Evolutionary conservation across 2,797 vertebrate species (phyloP).

Genomic region (Cercopithecus hamlyni): DNA sequence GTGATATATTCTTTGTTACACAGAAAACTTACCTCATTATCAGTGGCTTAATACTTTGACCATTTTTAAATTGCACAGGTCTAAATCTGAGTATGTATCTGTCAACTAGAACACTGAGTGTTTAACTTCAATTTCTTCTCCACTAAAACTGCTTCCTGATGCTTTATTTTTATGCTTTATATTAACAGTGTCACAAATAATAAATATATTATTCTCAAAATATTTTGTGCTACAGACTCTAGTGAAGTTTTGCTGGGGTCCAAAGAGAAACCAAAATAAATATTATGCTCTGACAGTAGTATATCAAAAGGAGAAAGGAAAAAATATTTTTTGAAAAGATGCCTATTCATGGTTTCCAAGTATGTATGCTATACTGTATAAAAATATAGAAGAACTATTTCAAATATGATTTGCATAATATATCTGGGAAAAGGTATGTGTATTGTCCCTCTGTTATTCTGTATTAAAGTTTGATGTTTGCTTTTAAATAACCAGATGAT

Average conservation of each 20-base stretch:
- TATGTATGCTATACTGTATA: not conserved
- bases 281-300: slow-evolving; percentile 23
- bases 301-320: not conserved
- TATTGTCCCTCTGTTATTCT: not conserved
- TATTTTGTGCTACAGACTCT: slow-evolving; percentile 11
- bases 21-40: slow-evolving; percentile 70
- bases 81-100: slow-evolving; percentile 69
- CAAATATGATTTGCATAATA: slow-evolving; percentile 38
- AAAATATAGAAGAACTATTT: slow-evolving; percentile 50
- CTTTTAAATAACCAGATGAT: slow-evolving; percentile 40
- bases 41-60: slow-evolving; percentile 75
- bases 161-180: slow-evolving; percentile 41
- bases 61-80: slow-evolving; percentile 75
- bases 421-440: not conserved
- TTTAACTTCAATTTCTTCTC: slow-evolving; percentile 72
- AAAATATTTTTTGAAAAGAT: slow-evolving; percentile 19
- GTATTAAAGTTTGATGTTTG: slow-evolving; percentile 47
- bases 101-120: slow-evolving; percentile 68
- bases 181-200: slow-evolving; percentile 58
- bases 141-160: slow-evolving; percentile 54
- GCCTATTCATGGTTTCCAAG: not conserved
- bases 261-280: slow-evolving; percentile 49
- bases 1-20: slow-evolving; percentile 66
- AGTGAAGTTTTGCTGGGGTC: slow-evolving; percentile 14
- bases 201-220: slow-evolving; percentile 54